phyloP scores from a whole-genome alignment of 2,113 vertebrate genomes.

The Todiramphus chloris region DNA sequence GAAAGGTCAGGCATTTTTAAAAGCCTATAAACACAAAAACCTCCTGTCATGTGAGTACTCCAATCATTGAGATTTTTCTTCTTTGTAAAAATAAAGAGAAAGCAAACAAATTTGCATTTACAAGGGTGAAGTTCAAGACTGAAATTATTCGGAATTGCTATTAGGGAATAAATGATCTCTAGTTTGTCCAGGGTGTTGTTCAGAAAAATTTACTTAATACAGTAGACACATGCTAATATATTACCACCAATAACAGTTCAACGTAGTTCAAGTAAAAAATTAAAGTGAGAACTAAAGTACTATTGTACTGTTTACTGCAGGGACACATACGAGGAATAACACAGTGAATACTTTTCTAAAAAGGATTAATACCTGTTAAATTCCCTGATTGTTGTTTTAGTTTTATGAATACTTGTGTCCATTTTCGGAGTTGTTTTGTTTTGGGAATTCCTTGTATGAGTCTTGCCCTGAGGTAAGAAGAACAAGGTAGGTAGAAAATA shows the following conservation, averaged over 20 bases:
- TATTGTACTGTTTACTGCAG: not conserved
- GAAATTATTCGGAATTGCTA: slow-evolving; percentile 35
- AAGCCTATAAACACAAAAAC: not conserved
- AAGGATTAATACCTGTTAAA: not conserved
- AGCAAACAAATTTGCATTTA: not conserved
- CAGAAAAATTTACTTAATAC: not conserved
- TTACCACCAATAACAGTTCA: not conserved
- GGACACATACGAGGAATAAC: not conserved
- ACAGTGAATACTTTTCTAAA: not conserved
- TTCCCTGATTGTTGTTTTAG: not conserved
- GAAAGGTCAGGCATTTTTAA: not conserved
- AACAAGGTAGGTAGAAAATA: not conserved
- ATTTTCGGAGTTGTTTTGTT: not conserved
- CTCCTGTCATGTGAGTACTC: not conserved
- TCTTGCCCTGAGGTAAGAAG: not conserved
- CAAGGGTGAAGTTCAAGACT: not conserved
- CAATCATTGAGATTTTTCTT: not conserved
- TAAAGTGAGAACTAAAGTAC: not conserved
- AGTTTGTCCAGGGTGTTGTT: not conserved
- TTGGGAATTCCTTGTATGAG: not conserved
- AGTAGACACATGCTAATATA: not conserved
- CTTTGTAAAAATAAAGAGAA: not conserved
- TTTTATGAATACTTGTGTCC: not conserved
- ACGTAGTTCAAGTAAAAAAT: not conserved
- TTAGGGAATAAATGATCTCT: slow-evolving; percentile 21